These are phyloP conservation scores for Ligdia adustata DNA, from an alignment of 2,888 invertebrate genomes.

Conservation along the genomic window DNA sequence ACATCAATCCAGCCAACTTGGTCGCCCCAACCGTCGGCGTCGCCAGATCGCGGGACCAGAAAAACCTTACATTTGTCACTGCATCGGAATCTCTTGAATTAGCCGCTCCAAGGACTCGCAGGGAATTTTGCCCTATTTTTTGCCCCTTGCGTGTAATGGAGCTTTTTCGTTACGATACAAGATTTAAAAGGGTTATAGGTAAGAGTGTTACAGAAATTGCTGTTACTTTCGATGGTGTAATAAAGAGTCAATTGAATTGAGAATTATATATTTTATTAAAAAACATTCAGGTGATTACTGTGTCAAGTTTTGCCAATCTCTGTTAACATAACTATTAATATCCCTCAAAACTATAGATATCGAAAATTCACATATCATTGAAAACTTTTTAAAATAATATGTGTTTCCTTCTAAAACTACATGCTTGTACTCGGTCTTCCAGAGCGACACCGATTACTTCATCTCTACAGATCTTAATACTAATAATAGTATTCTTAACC, in stretches of 20 bases:
- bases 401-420: too few species aligned
- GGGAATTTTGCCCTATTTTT: constrained; percentile 66
- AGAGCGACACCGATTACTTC: too few species aligned
- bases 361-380: too few species aligned
- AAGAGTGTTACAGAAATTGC: constrained; percentile 33
- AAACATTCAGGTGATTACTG: not conserved
- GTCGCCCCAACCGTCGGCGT: constrained; percentile 45
- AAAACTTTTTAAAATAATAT: too few species aligned
- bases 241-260: not conserved
- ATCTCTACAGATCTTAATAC: too few species aligned
- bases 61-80: constrained; percentile 81
- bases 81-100: constrained; percentile 81
- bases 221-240: constrained; percentile 14
- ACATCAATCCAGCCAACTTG: constrained; percentile 14
- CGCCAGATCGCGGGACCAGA: constrained; percentile 54
- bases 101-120: constrained; percentile 62
- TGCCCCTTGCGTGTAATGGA: constrained; percentile 58
- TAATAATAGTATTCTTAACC: too few species aligned
- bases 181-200: constrained; percentile 37
- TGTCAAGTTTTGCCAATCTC: too few species aligned
- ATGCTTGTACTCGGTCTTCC: too few species aligned
- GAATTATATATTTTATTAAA: not conserved
- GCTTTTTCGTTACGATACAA: constrained; percentile 43
- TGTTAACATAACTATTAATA: too few species aligned
- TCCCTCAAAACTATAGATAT: too few species aligned